Conservation (phyloP, 2,113 vertebrate genomes). For the Callocephalon fimbriatum region DNA sequence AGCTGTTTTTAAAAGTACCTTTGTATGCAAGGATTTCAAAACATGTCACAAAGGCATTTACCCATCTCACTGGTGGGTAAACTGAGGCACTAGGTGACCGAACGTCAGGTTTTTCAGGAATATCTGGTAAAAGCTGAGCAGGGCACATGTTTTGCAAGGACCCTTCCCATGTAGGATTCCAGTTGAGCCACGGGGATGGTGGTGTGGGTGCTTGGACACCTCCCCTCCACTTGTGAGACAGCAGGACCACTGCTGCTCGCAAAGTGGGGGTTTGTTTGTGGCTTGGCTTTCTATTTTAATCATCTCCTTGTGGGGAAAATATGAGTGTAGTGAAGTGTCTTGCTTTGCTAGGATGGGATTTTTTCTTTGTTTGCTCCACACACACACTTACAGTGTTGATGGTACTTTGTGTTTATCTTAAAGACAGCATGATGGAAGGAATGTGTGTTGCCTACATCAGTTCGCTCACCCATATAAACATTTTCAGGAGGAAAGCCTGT, state of each 20-base stretch:
- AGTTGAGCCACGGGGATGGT: accelerated
- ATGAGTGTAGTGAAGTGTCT: slow-evolving; percentile 15
- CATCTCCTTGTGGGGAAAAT: slow-evolving; percentile 42
- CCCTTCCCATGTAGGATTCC: accelerated
- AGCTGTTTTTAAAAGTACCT: neutral
- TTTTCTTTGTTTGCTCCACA: slow-evolving; percentile 60
- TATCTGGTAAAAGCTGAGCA: neutral
- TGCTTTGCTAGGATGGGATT: slow-evolving; percentile 50
- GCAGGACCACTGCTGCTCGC: neutral
- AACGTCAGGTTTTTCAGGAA: neutral
- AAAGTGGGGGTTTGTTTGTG: slow-evolving; percentile 33
- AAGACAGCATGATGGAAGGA: slow-evolving; percentile 65
- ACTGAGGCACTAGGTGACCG: neutral
- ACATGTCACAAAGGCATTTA: accelerated
- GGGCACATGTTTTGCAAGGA: accelerated
- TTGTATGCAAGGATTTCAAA: neutral
- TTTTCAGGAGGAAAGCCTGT: slow-evolving; percentile 53
- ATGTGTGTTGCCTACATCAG: slow-evolving; percentile 60
- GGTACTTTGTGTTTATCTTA: slow-evolving; percentile 68
- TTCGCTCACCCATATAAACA: slow-evolving; percentile 54
- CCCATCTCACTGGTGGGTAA: neutral
- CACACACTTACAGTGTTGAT: slow-evolving; percentile 40
- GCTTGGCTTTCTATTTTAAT: slow-evolving; percentile 60
- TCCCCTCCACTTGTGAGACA: neutral
- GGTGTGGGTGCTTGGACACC: neutral